phyloP scores from a whole-genome alignment of 2,113 vertebrate species.

The Prietella phreatophila region DNA sequence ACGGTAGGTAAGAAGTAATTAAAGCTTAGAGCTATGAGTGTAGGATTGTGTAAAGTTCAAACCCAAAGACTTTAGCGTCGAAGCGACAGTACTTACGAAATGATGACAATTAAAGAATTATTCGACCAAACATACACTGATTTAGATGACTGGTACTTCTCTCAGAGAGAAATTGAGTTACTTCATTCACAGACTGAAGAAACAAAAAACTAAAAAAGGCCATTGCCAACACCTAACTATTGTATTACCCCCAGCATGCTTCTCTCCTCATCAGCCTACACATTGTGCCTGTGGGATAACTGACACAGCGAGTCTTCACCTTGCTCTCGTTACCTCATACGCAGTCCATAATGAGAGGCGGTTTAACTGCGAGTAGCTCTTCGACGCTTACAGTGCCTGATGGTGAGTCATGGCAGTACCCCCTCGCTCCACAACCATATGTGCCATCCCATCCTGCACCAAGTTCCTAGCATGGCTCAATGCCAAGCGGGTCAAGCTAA shows the following conservation, averaged over 20 bases:
- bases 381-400: conserved; percentile 26
- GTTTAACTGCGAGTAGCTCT: background rate
- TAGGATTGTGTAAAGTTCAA: background rate
- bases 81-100: background rate
- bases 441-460: background rate
- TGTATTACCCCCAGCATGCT: conserved; percentile 4
- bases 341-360: conserved; percentile 11
- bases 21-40: background rate
- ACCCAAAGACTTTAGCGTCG: background rate
- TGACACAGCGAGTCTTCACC: conserved; percentile 1
- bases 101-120: background rate
- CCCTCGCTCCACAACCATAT: conserved; percentile 33
- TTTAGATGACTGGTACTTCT: background rate
- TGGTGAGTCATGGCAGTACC: conserved; percentile 31
- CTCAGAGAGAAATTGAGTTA: too few species aligned
- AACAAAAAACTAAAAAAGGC: background rate
- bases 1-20: background rate
- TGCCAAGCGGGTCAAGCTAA: conserved; percentile 37
- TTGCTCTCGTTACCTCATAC: conserved; percentile 15
- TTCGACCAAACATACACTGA: background rate
- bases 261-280: background rate
- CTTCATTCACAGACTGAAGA: background rate
- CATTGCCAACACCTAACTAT: background rate
- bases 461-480: conserved; percentile 32
- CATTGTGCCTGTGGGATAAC: conserved; percentile 12